A percentile compares a stretch with the other conserved stretches of the same genome.
Evolutionary conservation across 2,888 invertebrate species (phyloP).

Genomic region (Arrhopalites spinosus): DNA sequence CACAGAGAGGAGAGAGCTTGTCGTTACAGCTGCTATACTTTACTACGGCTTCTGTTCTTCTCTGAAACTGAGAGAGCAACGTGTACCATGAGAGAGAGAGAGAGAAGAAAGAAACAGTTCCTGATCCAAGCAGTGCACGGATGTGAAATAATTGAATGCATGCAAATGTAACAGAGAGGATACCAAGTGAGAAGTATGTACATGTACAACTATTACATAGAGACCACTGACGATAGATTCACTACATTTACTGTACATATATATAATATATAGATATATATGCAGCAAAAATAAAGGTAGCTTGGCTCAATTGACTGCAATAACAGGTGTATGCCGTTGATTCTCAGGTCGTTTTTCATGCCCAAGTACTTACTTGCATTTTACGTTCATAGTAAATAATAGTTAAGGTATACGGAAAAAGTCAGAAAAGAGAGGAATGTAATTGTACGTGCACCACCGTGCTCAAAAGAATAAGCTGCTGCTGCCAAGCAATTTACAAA

Average conservation of each 20-base stretch:
- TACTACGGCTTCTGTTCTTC: background rate
- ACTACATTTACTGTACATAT: too few relatives aligned
- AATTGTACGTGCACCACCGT: conserved; percentile 9
- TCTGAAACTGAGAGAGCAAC: background rate
- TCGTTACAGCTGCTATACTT: background rate
- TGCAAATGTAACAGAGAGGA: conserved; percentile 40
- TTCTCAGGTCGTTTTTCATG: background rate
- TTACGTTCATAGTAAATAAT: background rate
- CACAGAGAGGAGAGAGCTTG: conserved; percentile 1
- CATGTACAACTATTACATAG: background rate
- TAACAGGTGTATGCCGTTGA: background rate
- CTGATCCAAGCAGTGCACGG: conserved; percentile 43
- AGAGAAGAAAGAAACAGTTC: conserved; percentile 29
- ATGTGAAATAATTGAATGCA: conserved; percentile 40
- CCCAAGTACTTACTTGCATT: background rate
- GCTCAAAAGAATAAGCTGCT: conserved; percentile 9
- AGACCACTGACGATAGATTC: too few relatives aligned
- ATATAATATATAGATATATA: too few relatives aligned
- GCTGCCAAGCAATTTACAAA: background rate
- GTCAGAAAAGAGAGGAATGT: conserved; percentile 4
- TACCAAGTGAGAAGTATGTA: conserved; percentile 8
- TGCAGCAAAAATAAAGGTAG: too few relatives aligned
- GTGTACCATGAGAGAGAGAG: background rate
- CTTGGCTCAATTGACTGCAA: background rate
- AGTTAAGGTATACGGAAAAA: background rate